Percentiles rank a stretch among this genome's conserved stretches.
These are phyloP conservation scores for Ciona savignyi DNA, from an alignment of 23 tunicate species.

Conservation along the genomic window DNA sequence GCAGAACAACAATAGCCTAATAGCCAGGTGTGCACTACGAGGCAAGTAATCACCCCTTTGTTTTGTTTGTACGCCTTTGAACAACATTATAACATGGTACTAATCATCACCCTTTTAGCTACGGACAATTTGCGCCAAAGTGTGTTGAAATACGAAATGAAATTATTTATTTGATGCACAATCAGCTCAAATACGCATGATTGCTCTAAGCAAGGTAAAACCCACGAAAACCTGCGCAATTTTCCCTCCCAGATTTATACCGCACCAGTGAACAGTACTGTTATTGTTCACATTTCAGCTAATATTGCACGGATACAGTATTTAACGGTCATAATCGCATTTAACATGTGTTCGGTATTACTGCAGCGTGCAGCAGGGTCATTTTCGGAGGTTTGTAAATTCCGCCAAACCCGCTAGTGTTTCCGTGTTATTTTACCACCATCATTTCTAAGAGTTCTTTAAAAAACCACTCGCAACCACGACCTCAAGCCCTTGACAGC, in stretches of 20 bases:
- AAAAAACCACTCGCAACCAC: too few relatives aligned
- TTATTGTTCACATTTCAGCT: not conserved
- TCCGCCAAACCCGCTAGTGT: not conserved
- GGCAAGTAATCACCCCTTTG: not conserved
- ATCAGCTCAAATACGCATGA: not conserved
- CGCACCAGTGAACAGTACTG: not conserved
- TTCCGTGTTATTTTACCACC: too few relatives aligned
- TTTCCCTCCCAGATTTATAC: not conserved
- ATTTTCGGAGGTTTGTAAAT: not conserved
- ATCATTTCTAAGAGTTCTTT: too few relatives aligned
- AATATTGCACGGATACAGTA: not conserved
- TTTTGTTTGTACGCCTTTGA: too few relatives aligned
- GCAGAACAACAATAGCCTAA: not conserved
- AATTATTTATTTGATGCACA: not conserved
- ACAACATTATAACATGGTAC: too few relatives aligned
- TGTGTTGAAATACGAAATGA: not conserved
- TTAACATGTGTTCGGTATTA: too few relatives aligned
- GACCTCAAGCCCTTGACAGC: not conserved
- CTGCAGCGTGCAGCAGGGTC: not conserved
- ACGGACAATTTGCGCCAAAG: too few relatives aligned
- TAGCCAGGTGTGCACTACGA: not conserved
- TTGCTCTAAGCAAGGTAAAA: not conserved
- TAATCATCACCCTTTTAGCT: too few relatives aligned
- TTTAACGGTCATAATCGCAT: not conserved
- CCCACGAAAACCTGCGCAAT: not conserved